A percentile compares a stretch with the other conserved stretches of the same genome.
These are phyloP conservation scores for Barnardius zonarius DNA, from an alignment of 2,113 vertebrate species.

Conservation along the genomic window DNA sequence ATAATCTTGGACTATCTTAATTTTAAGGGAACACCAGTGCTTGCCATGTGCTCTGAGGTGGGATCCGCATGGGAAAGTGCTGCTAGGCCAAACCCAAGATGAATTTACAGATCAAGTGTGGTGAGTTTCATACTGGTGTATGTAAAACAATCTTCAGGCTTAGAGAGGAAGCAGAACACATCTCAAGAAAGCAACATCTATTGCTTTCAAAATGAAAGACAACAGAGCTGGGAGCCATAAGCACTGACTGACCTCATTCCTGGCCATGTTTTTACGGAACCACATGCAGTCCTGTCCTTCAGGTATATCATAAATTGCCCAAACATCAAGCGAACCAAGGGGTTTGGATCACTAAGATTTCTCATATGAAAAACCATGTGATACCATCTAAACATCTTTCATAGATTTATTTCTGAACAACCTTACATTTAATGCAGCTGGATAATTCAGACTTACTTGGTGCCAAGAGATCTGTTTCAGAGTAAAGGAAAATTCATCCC, in stretches of 20 bases:
- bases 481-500: slow-evolving; percentile 33
- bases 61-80: background rate
- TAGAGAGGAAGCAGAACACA: background rate
- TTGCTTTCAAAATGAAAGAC: background rate
- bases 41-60: background rate
- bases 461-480: slow-evolving; percentile 46
- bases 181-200: background rate
- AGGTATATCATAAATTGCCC: background rate
- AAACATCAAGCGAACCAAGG: background rate
- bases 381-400: background rate
- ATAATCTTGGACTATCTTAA: background rate
- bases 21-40: background rate
- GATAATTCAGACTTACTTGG: background rate
- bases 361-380: background rate
- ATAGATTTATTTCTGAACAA: background rate
- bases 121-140: background rate
- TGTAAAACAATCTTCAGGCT: background rate
- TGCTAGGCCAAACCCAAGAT: background rate
- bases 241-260: background rate
- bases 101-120: background rate
- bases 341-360: background rate
- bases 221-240: background rate
- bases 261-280: background rate
- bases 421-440: background rate
- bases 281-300: background rate